These are phyloP conservation scores for Tricholaema leucomelas DNA, from an alignment of 2,113 vertebrate species.

Conservation along the genomic window DNA sequence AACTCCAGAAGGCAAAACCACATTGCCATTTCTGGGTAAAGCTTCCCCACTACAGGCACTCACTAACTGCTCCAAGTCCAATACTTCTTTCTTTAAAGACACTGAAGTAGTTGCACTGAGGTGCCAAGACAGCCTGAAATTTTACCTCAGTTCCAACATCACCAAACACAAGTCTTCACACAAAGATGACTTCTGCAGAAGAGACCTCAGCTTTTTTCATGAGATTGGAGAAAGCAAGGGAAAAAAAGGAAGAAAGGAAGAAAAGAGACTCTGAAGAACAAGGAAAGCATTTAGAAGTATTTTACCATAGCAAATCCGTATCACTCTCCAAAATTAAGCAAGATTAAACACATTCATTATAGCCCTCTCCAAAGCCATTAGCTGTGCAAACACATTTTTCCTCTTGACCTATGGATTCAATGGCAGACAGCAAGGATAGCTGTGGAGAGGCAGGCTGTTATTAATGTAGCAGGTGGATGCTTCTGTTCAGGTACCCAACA, in stretches of 20 bases:
- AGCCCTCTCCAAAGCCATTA: not conserved
- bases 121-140: not conserved
- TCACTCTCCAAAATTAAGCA: not conserved
- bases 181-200: not conserved
- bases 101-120: not conserved
- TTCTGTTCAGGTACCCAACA: not conserved
- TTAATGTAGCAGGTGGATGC: not conserved
- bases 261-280: not conserved
- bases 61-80: not conserved
- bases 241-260: not conserved
- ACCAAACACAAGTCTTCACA: not conserved
- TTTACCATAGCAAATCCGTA: not conserved
- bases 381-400: fast-evolving
- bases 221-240: not conserved
- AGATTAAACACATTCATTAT: not conserved
- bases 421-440: not conserved
- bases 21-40: not conserved
- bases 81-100: not conserved
- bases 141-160: not conserved
- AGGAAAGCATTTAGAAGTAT: not conserved
- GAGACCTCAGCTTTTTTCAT: not conserved
- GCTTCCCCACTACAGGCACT: not conserved
- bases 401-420: not conserved
- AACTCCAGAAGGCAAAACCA: not conserved
- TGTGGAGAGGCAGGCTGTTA: not conserved